phyloP scores from a whole-genome alignment of 2,113 vertebrate species.

The Archocentrus centrarchus region DNA sequence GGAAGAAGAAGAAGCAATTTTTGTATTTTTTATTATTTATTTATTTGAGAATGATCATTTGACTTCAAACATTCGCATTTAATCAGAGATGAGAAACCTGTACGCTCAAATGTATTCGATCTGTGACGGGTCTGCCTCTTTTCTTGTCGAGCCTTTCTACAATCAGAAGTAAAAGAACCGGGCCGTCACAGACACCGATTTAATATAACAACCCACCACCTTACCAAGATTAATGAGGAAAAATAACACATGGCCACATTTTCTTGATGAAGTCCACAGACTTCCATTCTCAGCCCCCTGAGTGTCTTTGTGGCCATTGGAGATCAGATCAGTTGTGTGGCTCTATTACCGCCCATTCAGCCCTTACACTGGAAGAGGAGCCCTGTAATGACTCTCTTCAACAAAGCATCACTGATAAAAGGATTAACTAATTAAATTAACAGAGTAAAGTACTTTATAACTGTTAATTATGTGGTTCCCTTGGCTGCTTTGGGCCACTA shows the following conservation, averaged over 20 bases:
- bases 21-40: neutral
- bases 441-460: slow-evolving; percentile 85
- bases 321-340: slow-evolving; percentile 61
- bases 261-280: slow-evolving; percentile 18
- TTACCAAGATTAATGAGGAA: slow-evolving; percentile 29
- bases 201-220: neutral
- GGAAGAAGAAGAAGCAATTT: slow-evolving; percentile 3
- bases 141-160: slow-evolving; percentile 20
- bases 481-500: slow-evolving; percentile 79
- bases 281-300: slow-evolving; percentile 17
- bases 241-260: slow-evolving; percentile 22
- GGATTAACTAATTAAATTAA: slow-evolving; percentile 87
- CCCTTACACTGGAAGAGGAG: slow-evolving; percentile 60
- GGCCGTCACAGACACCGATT: neutral
- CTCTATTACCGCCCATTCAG: slow-evolving; percentile 67
- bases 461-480: slow-evolving; percentile 84
- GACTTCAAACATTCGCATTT: slow-evolving; percentile 56
- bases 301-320: slow-evolving; percentile 44
- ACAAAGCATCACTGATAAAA: slow-evolving; percentile 82
- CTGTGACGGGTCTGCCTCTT: neutral
- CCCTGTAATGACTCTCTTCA: slow-evolving; percentile 73
- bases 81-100: slow-evolving; percentile 38
- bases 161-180: slow-evolving; percentile 21
- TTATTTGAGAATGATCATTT: slow-evolving; percentile 48
- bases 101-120: slow-evolving; percentile 35